Base-by-base conservation (phyloP, 2,888 invertebrate species). In the Cremastobaeus sp. region DNA sequence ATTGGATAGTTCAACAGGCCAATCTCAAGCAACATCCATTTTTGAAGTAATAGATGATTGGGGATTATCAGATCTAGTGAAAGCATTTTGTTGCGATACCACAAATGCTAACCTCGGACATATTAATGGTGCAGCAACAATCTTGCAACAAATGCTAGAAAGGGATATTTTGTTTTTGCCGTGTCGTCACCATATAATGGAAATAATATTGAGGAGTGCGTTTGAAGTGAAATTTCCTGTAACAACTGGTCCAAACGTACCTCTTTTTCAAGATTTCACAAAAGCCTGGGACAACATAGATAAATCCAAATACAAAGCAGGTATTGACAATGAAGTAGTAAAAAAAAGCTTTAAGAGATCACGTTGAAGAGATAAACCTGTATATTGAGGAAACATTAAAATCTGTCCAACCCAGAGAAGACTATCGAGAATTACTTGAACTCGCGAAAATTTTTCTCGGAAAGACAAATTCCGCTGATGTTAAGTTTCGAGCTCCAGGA, bases 361-460 rank as follows among this genome's bases (percentile, higher is more conserved):
- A n/a, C 6, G 25, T 45, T 45, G 25, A 45, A 25, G 11, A 25
- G 25, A 45, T 25, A 12, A 3, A 35, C 17, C 15, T 30, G 50
- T 54, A 60, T 9, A 28, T 55, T 3, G 35, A 57, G 1, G 25
- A 41, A 11, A 15, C 55, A 9, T 41, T 43, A n/a, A 66, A 66
- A 15, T 20, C 35, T 47, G 21, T 45, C 28, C 77, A 75, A 55
- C 75, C 70, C 12, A 70, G 74, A 8, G 76, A 78, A 50, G 79
- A 77, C 54, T 79, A 79, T 45, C 17, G 59, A 47, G 79, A 79
- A 45, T 47, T 79, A 20, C 48, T 80, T 14, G 62, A 73, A 32
- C 62, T 81, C 54, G 57, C 55, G 28, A 41, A 77, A 5, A 79
- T 80, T 59, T 82, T 79, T 57, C 65, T 79, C n/a, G 76, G 76